These are phyloP conservation scores for Scaeva pyrastri DNA, from an alignment of 2,888 invertebrate species.

Conservation along the genomic window DNA sequence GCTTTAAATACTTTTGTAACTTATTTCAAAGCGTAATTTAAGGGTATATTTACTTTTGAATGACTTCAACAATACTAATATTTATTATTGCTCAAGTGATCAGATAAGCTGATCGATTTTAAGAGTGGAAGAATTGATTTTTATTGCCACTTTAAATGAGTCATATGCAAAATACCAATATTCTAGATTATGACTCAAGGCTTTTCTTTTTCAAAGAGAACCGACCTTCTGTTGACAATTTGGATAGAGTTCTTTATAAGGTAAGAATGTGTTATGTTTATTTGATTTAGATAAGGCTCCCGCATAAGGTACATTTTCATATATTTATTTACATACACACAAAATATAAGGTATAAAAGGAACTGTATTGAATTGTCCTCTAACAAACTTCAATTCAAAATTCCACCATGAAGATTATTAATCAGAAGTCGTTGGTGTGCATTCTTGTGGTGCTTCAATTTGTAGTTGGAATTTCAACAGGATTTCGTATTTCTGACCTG, in stretches of 20 bases:
- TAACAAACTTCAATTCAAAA: constrained; percentile 21
- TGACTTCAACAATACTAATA: neutral
- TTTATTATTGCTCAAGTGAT: neutral
- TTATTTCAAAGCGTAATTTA: neutral
- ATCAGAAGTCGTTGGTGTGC: neutral
- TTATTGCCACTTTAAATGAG: constrained; percentile 2
- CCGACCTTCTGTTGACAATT: constrained; percentile 15
- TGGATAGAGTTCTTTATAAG: constrained; percentile 27
- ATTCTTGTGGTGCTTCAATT: constrained; percentile 17
- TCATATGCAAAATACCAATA: neutral
- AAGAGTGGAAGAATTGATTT: neutral
- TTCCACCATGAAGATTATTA: constrained; percentile 30
- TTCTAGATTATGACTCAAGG: neutral
- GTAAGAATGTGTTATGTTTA: neutral
- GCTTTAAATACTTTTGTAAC: too few species aligned
- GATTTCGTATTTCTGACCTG: constrained; percentile 8
- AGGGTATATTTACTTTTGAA: too few species aligned
- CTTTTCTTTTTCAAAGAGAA: constrained; percentile 28
- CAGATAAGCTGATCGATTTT: too few species aligned
- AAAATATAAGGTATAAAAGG: constrained; percentile 45
- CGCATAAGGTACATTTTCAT: neutral
- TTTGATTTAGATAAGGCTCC: neutral
- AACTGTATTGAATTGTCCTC: neutral
- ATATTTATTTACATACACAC: neutral
- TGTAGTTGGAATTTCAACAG: constrained; percentile 26